These are phyloP conservation scores for Trochalopteron elliotii DNA, from an alignment of 2,113 vertebrate species.

Conservation along the genomic window DNA sequence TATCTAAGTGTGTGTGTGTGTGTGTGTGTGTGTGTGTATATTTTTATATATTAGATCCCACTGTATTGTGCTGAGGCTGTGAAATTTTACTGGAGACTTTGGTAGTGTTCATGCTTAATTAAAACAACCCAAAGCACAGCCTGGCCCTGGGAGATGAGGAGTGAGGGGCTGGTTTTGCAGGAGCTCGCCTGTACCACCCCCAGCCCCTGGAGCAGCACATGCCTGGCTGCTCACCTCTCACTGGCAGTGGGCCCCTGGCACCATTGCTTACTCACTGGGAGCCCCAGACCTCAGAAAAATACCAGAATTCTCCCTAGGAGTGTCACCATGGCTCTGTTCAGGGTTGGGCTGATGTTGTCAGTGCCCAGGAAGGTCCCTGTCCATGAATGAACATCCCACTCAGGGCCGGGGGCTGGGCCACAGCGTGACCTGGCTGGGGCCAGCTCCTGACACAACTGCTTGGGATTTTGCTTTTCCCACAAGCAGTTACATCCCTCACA, in stretches of 20 bases:
- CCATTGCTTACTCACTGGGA: background rate
- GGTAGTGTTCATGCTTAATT: background rate
- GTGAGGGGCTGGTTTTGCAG: accelerated
- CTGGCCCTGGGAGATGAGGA: background rate
- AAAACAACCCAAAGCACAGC: background rate
- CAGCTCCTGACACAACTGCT: background rate
- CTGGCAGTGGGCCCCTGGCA: background rate
- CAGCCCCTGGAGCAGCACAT: background rate
- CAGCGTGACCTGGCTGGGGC: accelerated
- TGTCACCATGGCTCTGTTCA: background rate
- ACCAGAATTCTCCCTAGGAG: background rate
- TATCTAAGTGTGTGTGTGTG: background rate
- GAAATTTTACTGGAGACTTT: background rate
- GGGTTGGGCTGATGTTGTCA: background rate
- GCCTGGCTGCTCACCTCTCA: background rate
- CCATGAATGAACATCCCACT: background rate
- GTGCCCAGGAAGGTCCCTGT: background rate
- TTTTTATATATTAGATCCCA: background rate
- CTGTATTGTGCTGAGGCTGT: background rate
- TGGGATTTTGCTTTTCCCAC: background rate
- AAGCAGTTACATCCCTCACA: background rate
- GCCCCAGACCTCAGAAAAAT: background rate
- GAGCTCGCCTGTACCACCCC: accelerated
- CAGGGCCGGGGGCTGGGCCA: accelerated
- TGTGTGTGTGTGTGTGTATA: background rate